Percentiles rank a stretch among this genome's conserved stretches.
These are phyloP conservation scores for Hipposideros armiger DNA, from an alignment of 2,113 vertebrate species.

Conservation along the genomic window DNA sequence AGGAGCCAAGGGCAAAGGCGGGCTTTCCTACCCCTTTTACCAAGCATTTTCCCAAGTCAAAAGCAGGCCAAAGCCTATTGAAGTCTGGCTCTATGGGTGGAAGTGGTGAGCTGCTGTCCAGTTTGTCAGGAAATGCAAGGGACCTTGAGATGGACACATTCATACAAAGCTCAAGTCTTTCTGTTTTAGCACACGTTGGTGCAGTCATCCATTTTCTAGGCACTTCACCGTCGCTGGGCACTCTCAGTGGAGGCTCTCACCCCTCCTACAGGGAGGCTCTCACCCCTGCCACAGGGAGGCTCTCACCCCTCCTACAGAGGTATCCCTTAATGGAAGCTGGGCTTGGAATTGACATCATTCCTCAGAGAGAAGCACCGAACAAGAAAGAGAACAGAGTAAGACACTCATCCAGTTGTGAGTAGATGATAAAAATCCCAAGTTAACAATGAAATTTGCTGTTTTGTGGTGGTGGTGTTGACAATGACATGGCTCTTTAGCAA, in stretches of 20 bases:
- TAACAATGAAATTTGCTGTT: not conserved
- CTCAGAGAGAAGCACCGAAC: not conserved
- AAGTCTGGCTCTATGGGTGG: not conserved
- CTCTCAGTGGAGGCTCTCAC: not conserved
- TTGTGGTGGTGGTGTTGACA: not conserved
- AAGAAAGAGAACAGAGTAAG: not conserved
- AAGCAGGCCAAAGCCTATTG: not conserved
- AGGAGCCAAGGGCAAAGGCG: not conserved
- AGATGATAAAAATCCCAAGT: not conserved
- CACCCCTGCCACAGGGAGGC: accelerated
- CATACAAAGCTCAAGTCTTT: not conserved
- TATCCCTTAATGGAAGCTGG: not conserved
- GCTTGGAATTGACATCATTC: not conserved
- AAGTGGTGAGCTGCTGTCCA: not conserved
- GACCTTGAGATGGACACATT: not conserved
- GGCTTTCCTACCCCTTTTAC: not conserved
- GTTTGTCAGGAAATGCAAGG: not conserved
- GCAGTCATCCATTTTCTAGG: not conserved
- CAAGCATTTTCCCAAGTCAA: not conserved
- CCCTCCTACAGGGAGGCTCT: no score
- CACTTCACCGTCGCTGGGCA: not conserved
- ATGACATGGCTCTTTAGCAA: not conserved
- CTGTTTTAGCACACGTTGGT: not conserved
- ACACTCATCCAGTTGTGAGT: not conserved
- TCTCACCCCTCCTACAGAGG: not conserved